A percentile compares a stretch with the other conserved stretches of the same genome.
Conservation (phyloP, 2,797 vertebrate species). For the Melanotaenia nigrans region DNA sequence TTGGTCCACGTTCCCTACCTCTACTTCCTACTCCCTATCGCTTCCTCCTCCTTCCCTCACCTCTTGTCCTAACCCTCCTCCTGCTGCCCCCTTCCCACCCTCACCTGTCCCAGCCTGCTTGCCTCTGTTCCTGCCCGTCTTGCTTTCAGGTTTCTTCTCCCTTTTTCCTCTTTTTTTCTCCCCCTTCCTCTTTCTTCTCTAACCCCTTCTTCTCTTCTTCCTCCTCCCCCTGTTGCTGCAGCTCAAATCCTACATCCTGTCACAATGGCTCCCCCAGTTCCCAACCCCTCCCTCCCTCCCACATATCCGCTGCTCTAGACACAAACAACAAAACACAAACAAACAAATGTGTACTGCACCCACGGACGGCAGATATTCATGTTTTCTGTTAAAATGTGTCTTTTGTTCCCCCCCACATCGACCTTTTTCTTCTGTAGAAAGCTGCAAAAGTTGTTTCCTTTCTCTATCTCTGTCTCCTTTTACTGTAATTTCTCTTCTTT, state of each 20-base stretch:
- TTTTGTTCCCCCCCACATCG: conserved; percentile 50
- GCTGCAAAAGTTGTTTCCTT: conserved; percentile 56
- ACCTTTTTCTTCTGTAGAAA: conserved; percentile 60
- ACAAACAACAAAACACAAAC: conserved; percentile 20
- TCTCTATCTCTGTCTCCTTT: conserved; percentile 36
- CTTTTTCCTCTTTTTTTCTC: conserved; percentile 20
- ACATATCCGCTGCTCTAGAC: conserved; percentile 61
- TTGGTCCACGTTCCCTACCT: conserved; percentile 92
- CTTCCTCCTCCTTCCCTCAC: conserved; percentile 74
- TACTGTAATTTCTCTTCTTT: conserved; percentile 26
- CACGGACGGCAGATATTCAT: conserved; percentile 64
- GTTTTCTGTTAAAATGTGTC: conserved; percentile 70
- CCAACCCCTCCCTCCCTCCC: conserved; percentile 51
- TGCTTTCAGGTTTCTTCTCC: conserved; percentile 70
- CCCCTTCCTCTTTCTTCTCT: conserved; percentile 60
- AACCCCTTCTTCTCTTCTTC: conserved; percentile 55
- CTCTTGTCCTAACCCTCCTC: conserved; percentile 80
- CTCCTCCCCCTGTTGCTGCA: conserved; percentile 79
- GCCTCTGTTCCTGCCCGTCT: conserved; percentile 80
- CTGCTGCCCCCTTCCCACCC: conserved; percentile 68
- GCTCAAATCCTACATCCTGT: conserved; percentile 86
- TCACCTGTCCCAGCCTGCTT: conserved; percentile 83
- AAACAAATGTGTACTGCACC: conserved; percentile 23
- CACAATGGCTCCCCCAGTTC: conserved; percentile 79
- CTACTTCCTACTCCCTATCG: conserved; percentile 77